These are phyloP conservation scores for Cyrtorhinus lividipennis DNA, from an alignment of 1,140 invertebrate genomes.

Conservation along the genomic window DNA sequence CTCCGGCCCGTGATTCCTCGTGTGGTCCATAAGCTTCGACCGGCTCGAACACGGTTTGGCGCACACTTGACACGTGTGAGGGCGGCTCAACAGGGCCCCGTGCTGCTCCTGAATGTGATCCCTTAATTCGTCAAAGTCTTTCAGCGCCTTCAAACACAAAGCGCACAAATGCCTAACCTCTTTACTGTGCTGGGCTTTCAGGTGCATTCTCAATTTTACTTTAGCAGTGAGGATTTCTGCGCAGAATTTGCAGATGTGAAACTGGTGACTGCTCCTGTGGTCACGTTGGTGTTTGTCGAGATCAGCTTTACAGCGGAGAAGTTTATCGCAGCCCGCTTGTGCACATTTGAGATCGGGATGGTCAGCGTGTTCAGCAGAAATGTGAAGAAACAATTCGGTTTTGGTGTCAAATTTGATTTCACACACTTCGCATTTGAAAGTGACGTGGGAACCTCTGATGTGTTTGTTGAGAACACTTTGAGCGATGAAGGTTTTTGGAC, in stretches of 20 bases:
- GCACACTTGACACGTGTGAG: constrained; percentile 43
- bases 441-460: constrained; percentile 24
- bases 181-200: constrained; percentile 31
- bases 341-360: constrained; percentile 38
- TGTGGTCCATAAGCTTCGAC: constrained; percentile 44
- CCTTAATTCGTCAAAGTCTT: constrained; percentile 39
- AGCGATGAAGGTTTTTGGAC: constrained; percentile 25
- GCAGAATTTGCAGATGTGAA: constrained; percentile 38
- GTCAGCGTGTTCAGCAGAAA: constrained; percentile 38
- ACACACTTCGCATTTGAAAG: constrained; percentile 32
- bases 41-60: constrained; percentile 43
- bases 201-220: constrained; percentile 43
- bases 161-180: constrained; percentile 38
- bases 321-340: constrained; percentile 34
- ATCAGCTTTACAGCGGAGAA: constrained; percentile 40
- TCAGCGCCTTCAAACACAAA: constrained; percentile 40
- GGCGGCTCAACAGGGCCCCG: constrained; percentile 33
- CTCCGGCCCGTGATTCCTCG: constrained; percentile 42
- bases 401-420: constrained; percentile 36
- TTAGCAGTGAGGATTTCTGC: constrained; percentile 42
- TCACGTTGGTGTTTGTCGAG: constrained; percentile 37
- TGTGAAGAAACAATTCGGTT: constrained; percentile 43
- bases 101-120: constrained; percentile 40
- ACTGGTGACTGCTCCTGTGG: constrained; percentile 34
- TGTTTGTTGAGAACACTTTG: constrained; percentile 25